Base-by-base conservation (phyloP, 2,113 vertebrate genomes). In the Heliornis fulica region DNA sequence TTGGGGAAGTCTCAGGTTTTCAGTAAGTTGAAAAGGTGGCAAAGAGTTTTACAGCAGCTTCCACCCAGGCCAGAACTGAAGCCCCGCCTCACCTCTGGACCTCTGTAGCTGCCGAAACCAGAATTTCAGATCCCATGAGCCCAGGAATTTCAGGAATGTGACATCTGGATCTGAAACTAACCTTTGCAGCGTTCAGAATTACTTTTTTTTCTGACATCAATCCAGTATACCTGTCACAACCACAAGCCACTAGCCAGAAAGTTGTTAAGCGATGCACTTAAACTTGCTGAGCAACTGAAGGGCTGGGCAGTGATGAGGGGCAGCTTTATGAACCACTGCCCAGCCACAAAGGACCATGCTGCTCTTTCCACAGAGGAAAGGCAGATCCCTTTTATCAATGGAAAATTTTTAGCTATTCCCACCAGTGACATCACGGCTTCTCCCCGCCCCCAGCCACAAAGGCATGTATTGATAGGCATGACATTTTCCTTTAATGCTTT, bases 331-430 rank as follows among this genome's bases (percentile, higher is more conserved):
- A 94, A 34, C 26, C 54, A 53, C 15, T 3, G 0, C 41, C 23
- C 57, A 61, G 31, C 54, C 8, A 3, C 36, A 28, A 65, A 17
- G 11, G 16, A 74, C 28, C n/a, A 54, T 41, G 17, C 50, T 83
- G 64, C 54, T 69, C 5, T 53, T 81, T 56, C 36, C 69, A 94
- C n/a, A n/a, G n/a, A n/a, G n/a, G n/a, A n/a, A 68, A 83, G 83
- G 76, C 94, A 96, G 89, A 93, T 93, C 95, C 48, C 92, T 97
- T 98, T 97, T 93, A 90, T 98, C 96, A 97, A 97, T 94, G 96
- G 96, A 95, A 97, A 96, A 96, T 97, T 91, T 92, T 86, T 92
- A 95, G 92, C 96, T 93, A 83, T 96, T 98, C 89, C 87, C 95
- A 92, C 81, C 85, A 93, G 95, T 94, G 97, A 96, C 91, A 96